These are phyloP conservation scores for Lasioglossum malachurum DNA, from an alignment of 2,888 invertebrate genomes.

Conservation along the genomic window DNA sequence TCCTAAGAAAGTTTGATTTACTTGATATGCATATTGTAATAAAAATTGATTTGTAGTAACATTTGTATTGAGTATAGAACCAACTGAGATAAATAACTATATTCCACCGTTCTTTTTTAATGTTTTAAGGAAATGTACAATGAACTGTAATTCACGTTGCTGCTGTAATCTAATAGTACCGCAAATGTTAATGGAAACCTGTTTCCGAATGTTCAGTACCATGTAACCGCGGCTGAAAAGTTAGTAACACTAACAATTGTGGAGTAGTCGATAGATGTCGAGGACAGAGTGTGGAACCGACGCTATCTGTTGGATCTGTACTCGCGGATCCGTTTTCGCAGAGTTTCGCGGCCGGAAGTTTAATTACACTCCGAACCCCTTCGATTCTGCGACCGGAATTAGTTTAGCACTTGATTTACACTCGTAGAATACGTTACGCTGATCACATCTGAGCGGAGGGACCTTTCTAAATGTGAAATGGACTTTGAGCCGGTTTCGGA, in stretches of 20 bases:
- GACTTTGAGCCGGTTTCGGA: neutral
- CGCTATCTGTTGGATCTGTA: constrained; percentile 28
- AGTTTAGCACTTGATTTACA: constrained; percentile 68
- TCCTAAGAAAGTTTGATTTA: too few relatives aligned
- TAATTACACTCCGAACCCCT: constrained; percentile 68
- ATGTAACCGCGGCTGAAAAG: constrained; percentile 38
- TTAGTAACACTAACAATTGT: constrained; percentile 60
- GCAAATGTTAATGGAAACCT: neutral
- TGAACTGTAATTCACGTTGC: neutral
- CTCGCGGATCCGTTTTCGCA: constrained; percentile 66
- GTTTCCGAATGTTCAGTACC: neutral
- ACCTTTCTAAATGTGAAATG: neutral
- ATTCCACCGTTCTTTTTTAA: too few relatives aligned
- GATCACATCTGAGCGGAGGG: constrained; percentile 15
- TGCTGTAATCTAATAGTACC: neutral
- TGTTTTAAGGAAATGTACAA: neutral
- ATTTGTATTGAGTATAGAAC: too few relatives aligned
- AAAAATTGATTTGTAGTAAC: too few relatives aligned
- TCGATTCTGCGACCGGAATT: constrained; percentile 55
- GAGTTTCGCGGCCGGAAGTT: constrained; percentile 67
- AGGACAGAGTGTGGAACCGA: constrained; percentile 36
- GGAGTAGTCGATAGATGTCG: constrained; percentile 53
- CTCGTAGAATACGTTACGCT: constrained; percentile 27
- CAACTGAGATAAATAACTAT: too few relatives aligned
- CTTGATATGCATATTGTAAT: too few relatives aligned